These are phyloP conservation scores for Neodiprion fabricii DNA, from an alignment of 1,140 invertebrate species.

Conservation along the genomic window DNA sequence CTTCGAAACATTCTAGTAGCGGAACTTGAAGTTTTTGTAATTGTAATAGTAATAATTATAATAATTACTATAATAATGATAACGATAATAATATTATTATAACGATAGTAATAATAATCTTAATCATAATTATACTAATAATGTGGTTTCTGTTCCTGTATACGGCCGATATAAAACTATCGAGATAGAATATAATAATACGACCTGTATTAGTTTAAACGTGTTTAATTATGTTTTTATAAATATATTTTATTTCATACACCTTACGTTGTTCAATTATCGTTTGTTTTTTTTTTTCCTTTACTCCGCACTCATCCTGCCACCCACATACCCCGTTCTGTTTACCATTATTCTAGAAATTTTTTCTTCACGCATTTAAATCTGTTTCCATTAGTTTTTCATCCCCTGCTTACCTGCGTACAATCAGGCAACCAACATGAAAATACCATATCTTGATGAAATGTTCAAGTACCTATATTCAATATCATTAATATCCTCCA, in stretches of 20 bases:
- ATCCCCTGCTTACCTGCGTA: background rate
- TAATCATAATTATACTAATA: background rate
- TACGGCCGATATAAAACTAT: constrained; percentile 33
- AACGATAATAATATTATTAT: too few species aligned
- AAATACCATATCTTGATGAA: too few species aligned
- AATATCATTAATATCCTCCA: background rate
- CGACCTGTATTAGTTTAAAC: constrained; percentile 55
- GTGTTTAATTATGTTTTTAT: constrained; percentile 59
- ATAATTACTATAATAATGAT: too few species aligned
- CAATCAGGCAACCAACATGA: too few species aligned
- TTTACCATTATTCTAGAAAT: too few species aligned
- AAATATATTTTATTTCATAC: constrained; percentile 61
- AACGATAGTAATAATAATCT: background rate
- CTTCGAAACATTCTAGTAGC: background rate
- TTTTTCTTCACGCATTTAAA: too few species aligned
- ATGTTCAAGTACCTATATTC: too few species aligned
- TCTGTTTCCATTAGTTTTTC: background rate
- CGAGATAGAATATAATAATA: constrained; percentile 46
- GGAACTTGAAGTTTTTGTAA: background rate
- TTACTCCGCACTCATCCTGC: too few species aligned
- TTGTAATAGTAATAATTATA: background rate
- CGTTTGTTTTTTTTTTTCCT: too few species aligned
- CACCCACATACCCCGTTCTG: too few species aligned
- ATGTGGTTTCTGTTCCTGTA: constrained; percentile 51
- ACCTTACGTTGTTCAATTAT: constrained; percentile 25